Evolutionary conservation across 2,797 vertebrate species (phyloP), one percentile per base, ranked within the genome.

Genomic region (Galaxias olidus): DNA sequence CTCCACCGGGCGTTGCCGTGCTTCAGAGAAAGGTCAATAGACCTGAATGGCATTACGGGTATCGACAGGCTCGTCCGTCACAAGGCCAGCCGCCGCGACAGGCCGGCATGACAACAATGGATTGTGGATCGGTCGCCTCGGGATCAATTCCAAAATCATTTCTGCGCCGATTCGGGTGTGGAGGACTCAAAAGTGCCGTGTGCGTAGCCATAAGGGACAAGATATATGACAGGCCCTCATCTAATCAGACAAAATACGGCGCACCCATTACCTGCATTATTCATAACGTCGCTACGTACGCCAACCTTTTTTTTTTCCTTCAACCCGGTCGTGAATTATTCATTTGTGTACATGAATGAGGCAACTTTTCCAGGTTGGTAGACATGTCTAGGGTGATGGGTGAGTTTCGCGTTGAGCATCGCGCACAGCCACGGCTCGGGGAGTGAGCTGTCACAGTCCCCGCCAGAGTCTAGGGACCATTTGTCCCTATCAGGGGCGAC

Each of bases 71-170:
- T 52, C 79, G 83, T 90, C 80, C 64, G 48, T 89, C 84, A 81
- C 66, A 72, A 53, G 61, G 60, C 68, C 64, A 69, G 63, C 61
- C 73, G 64, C 58, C 71, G 61, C 53, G 53, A 63, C 73, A 67
- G 55, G 30, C 59, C 19, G 15, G 63, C 61, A 43, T n/a, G 72
- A 82, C 83, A 78, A 71, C 73, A 78, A 85, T 80, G 74, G 84
- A 87, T 75, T 68, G 72, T 61, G 19, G 77, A 87, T 87, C 81
- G 69, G 69, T 90, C 82, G 78, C 63, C 41, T 10, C 1, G 15
- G 59, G 78, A 87, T 89, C 86, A 84, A 87, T 90, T 76, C 74
- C 76, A 76, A 76, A 81, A 87, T 84, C 50, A 81, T 87, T 85
- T 84, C 79, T 56, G 76, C 80, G 73, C 76, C 73, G 66, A 75